Conservation (phyloP, 2,888 invertebrate species). For the Molorchus minor region DNA sequence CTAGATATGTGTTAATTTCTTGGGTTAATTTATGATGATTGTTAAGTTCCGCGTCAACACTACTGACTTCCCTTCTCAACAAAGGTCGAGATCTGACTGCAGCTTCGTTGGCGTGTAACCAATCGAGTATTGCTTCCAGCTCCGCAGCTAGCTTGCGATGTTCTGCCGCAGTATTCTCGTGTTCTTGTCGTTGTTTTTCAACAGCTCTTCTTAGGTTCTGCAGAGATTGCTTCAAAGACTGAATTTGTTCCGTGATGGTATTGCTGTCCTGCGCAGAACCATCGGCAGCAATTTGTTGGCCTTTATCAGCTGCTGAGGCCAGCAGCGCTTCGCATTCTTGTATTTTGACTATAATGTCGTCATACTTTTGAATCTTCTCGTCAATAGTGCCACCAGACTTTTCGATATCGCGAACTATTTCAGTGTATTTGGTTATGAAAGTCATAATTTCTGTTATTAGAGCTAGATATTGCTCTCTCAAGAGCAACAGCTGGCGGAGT, state of each 20-base stretch:
- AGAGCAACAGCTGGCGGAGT: constrained; percentile 77
- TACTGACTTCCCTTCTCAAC: constrained; percentile 78
- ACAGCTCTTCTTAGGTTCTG: constrained; percentile 81
- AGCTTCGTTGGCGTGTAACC: constrained; percentile 84
- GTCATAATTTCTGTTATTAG: constrained; percentile 87
- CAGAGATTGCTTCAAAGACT: constrained; percentile 85
- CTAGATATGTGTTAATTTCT: constrained; percentile 75
- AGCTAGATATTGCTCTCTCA: constrained; percentile 89
- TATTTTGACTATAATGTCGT: constrained; percentile 84
- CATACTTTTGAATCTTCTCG: constrained; percentile 88
- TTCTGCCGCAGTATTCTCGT: constrained; percentile 87
- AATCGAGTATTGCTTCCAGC: constrained; percentile 83
- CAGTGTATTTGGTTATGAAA: constrained; percentile 87
- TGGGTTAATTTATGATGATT: constrained; percentile 76
- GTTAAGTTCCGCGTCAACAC: constrained; percentile 82
- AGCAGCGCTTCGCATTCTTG: constrained; percentile 90
- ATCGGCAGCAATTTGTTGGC: constrained; percentile 91
- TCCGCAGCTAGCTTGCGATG: constrained; percentile 86
- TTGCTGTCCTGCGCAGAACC: constrained; percentile 88
- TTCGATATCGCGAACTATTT: constrained; percentile 85
- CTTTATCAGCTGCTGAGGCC: constrained; percentile 89
- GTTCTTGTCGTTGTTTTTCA: constrained; percentile 86
- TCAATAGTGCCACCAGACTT: constrained; percentile 82
- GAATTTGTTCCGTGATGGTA: constrained; percentile 86
- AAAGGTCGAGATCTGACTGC: constrained; percentile 84